phyloP scores from a whole-genome alignment of 1,140 invertebrate genomes.

The Harlomillsia oculata region DNA sequence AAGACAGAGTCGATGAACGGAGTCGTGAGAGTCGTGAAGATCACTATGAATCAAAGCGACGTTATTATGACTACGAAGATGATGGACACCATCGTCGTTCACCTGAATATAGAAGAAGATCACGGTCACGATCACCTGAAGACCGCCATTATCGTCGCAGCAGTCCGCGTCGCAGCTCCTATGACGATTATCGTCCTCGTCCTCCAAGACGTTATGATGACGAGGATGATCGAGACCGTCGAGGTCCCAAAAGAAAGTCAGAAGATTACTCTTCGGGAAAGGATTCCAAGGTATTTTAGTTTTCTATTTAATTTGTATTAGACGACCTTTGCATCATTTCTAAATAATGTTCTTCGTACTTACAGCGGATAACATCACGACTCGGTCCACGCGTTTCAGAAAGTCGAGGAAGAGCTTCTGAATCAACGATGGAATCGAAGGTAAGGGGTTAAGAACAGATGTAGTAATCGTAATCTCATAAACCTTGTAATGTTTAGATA shows the following conservation, averaged over 20 bases:
- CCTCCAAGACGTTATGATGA: no score
- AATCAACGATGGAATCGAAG: constrained; percentile 24
- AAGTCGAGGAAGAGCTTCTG: constrained; percentile 13
- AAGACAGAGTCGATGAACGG: no score
- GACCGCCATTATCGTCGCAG: no score
- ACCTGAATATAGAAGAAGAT: no score
- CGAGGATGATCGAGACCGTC: no score
- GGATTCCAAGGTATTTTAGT: neutral
- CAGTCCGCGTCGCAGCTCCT: neutral
- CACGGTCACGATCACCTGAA: no score
- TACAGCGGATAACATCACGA: constrained; percentile 10
- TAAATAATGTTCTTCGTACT: neutral
- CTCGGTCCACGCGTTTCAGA: constrained; percentile 14
- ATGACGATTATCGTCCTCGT: neutral
- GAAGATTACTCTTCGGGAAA: neutral
- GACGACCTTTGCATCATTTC: neutral
- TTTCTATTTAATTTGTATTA: neutral
- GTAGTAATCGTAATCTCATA: neutral
- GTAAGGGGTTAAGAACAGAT: constrained; percentile 11
- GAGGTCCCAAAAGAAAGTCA: neutral
- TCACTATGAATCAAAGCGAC: no score
- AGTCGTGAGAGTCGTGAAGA: no score
- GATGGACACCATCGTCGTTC: no score
- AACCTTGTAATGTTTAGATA: neutral
- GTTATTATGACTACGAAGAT: no score